phyloP scores from a whole-genome alignment of 2,797 vertebrate species.

The Clamator glandarius region DNA sequence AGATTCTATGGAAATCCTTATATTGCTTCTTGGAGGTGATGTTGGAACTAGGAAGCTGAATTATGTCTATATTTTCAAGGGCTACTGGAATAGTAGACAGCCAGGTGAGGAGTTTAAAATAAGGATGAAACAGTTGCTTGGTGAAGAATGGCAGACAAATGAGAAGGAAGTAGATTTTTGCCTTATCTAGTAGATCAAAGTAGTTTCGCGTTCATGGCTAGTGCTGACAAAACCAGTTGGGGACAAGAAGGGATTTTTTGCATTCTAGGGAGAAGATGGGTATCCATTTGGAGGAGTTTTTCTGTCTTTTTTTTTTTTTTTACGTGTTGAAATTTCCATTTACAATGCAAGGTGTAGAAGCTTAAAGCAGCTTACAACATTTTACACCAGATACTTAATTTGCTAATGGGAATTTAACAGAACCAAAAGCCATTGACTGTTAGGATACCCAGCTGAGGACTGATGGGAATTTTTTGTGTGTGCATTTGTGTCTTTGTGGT shows the following conservation, averaged over 20 bases:
- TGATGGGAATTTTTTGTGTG: neutral
- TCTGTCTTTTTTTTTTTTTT: neutral
- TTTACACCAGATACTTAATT: neutral
- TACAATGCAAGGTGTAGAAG: neutral
- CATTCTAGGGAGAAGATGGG: neutral
- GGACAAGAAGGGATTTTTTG: neutral
- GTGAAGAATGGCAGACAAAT: neutral
- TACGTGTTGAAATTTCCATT: neutral
- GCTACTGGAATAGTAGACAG: neutral
- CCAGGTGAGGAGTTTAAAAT: slow-evolving; percentile 19
- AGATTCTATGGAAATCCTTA: neutral
- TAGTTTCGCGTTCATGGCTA: neutral
- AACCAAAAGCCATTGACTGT: neutral
- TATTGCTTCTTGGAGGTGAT: neutral
- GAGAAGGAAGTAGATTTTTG: neutral
- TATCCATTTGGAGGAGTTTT: neutral
- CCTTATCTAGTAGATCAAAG: neutral
- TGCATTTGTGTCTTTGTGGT: neutral
- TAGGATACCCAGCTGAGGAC: neutral
- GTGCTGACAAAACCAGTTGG: neutral
- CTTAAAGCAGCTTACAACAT: neutral
- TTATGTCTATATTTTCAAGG: neutral
- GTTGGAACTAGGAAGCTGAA: neutral
- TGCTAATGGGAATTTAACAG: neutral
- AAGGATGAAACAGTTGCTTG: neutral